phyloP scores from a whole-genome alignment of 2,113 vertebrate species.

The Tupaia chinensis region DNA sequence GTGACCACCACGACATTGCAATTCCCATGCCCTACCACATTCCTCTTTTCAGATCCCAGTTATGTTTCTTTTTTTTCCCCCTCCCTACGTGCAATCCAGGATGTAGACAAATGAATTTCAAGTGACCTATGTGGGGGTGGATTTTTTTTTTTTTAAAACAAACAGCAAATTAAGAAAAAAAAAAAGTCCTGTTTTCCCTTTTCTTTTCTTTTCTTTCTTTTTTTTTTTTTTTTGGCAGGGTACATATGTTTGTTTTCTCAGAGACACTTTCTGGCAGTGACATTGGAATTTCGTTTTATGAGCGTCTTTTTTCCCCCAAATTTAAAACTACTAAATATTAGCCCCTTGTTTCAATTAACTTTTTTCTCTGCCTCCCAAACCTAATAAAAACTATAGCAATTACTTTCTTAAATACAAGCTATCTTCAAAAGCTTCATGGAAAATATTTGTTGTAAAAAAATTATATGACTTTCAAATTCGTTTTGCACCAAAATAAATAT shows the following conservation, averaged over 20 bases:
- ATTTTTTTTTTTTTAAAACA: slow-evolving; percentile 91
- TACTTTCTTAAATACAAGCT: not conserved
- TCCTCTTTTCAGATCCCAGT: slow-evolving; percentile 95
- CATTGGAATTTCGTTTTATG: slow-evolving; percentile 80
- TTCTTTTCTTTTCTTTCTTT: slow-evolving; percentile 83
- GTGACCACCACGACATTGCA: slow-evolving; percentile 92
- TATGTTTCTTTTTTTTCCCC: slow-evolving; percentile 76
- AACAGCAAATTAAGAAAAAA: slow-evolving; percentile 78
- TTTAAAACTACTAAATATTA: slow-evolving; percentile 43
- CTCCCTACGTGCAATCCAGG: slow-evolving; percentile 91
- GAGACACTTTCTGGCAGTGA: slow-evolving; percentile 89
- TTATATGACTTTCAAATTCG: too few species aligned
- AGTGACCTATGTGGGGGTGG: slow-evolving; percentile 95
- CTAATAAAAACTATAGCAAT: not conserved
- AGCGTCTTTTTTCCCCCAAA: slow-evolving; percentile 70
- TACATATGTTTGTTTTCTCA: slow-evolving; percentile 80
- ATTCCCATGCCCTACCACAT: slow-evolving; percentile 98
- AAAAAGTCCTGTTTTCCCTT: slow-evolving; percentile 92
- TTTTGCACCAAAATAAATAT: too few species aligned
- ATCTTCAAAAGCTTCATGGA: too few species aligned
- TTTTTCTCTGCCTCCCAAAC: not conserved
- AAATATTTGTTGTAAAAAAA: too few species aligned
- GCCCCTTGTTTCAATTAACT: not conserved
- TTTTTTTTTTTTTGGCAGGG: slow-evolving; percentile 80
- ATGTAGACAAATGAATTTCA: slow-evolving; percentile 96